Base-by-base conservation (phyloP, 2,113 vertebrate genomes). In the Pseudopipra pipra region DNA sequence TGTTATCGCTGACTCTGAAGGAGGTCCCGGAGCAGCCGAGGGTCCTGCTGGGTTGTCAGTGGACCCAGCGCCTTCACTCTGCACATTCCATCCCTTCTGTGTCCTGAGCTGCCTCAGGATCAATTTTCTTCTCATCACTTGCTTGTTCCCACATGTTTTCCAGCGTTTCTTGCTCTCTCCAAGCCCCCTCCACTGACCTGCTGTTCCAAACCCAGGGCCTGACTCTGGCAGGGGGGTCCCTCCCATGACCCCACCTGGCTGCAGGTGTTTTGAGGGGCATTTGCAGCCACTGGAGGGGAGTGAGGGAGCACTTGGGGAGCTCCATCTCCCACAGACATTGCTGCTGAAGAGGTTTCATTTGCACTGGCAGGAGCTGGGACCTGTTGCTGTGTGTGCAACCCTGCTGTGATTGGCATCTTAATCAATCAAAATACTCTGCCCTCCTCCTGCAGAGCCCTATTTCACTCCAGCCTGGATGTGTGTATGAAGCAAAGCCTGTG, bases 261-360 rank as follows among this genome's bases (percentile, higher is more conserved):
- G 35, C 11, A 14, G 35, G 17, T 5, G 44, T 30, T 66, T 6
- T 5, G 31, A 6, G 68, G 62, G 22, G 25, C 16, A 12, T 44
- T 47, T 2, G 3, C 39, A 58, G 70, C 27, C 16, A 2, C 25
- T 2, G 41, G 21, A 20, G 20, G 39, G 58, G 27, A 55, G 8
- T 6, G 44, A 22, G 22, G 51, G 54, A 92, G 37, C 28, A 3
- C 33, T 35, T 0, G 1, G 14, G 19, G 68, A n/a, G 52, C 21
- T n/a, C 6, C 2, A 2, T 6, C 74, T 75, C 22, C 49, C 70
- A 6, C 35, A 6, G 73, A 1, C 3, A 1, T 20, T 23, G 0
- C 2, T 13, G 14, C 2, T 16, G 54, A 16, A 44, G 49, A 61
- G n/a, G 12, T 76, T 89, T 74, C 51, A 20, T 63, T 39, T 24